Evolutionary conservation across 2,797 vertebrate species (phyloP).

Genomic region (Microctenopoma stevenorrisi): DNA sequence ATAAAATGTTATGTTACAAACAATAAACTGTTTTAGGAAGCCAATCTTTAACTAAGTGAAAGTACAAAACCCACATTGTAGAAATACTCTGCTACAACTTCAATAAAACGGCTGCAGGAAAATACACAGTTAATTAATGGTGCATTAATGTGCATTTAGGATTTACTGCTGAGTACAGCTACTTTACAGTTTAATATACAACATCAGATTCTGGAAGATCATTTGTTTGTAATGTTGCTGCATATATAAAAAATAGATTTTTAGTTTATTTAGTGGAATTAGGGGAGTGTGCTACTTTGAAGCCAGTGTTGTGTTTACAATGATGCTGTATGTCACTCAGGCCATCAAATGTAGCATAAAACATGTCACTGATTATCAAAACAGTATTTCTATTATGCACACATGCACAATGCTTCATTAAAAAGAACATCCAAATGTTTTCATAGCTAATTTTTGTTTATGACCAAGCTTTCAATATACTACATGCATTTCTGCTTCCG

Average conservation of each 20-base stretch:
- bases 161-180: too few species aligned
- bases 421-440: slow-evolving; percentile 53
- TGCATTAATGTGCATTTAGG: too few species aligned
- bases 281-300: background rate
- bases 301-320: too few species aligned
- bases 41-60: background rate
- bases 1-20: slow-evolving; percentile 6
- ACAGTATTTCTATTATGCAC: slow-evolving; percentile 33
- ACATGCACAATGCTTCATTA: slow-evolving; percentile 41
- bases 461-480: slow-evolving; percentile 42
- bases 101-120: too few species aligned
- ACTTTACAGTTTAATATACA: background rate
- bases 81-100: too few species aligned
- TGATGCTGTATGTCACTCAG: too few species aligned
- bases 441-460: slow-evolving; percentile 55
- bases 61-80: background rate
- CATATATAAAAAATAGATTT: background rate
- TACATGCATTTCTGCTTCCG: slow-evolving; percentile 16
- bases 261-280: background rate
- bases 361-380: slow-evolving; percentile 10
- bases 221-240: too few species aligned
- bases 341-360: background rate
- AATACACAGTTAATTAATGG: too few species aligned
- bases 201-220: background rate
- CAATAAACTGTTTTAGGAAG: background rate